A percentile compares a stretch with the other conserved stretches of the same genome.
Evolutionary conservation across 2,888 invertebrate genomes (phyloP).

Genomic region (Tiliacea aurago): DNA sequence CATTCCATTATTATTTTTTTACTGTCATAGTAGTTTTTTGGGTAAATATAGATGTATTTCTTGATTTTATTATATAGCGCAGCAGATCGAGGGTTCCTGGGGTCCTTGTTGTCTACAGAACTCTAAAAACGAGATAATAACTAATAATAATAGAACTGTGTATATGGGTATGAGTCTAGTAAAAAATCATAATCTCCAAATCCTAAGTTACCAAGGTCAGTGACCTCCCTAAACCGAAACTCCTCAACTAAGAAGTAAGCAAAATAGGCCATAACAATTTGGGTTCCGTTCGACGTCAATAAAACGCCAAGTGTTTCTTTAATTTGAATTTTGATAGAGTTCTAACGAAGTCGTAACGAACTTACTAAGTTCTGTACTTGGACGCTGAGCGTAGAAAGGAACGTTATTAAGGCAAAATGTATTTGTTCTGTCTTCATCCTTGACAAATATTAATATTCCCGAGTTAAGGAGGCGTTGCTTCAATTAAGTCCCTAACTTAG

Average conservation of each 20-base stretch:
- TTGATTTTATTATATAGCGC: too few relatives aligned
- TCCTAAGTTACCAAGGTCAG: not conserved
- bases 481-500: conserved; percentile 79
- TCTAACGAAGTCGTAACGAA: conserved; percentile 63
- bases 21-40: too few relatives aligned
- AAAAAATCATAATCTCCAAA: not conserved
- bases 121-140: too few relatives aligned
- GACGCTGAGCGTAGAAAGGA: conserved; percentile 44
- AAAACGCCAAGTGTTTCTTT: conserved; percentile 62
- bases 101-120: too few relatives aligned
- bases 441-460: conserved; percentile 75
- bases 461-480: conserved; percentile 70
- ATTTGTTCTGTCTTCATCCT: conserved; percentile 67
- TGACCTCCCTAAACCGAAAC: conserved; percentile 17
- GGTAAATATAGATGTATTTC: too few relatives aligned
- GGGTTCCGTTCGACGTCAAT: conserved; percentile 33
- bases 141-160: not conserved
- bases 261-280: conserved; percentile 56
- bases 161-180: not conserved
- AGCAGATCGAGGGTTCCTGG: too few relatives aligned
- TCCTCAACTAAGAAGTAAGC: conserved; percentile 30
- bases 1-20: too few relatives aligned
- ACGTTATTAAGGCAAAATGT: conserved; percentile 58
- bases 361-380: conserved; percentile 55
- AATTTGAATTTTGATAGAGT: conserved; percentile 67